Base-by-base conservation (phyloP, 2,797 vertebrate genomes). In the Merluccius polli region DNA sequence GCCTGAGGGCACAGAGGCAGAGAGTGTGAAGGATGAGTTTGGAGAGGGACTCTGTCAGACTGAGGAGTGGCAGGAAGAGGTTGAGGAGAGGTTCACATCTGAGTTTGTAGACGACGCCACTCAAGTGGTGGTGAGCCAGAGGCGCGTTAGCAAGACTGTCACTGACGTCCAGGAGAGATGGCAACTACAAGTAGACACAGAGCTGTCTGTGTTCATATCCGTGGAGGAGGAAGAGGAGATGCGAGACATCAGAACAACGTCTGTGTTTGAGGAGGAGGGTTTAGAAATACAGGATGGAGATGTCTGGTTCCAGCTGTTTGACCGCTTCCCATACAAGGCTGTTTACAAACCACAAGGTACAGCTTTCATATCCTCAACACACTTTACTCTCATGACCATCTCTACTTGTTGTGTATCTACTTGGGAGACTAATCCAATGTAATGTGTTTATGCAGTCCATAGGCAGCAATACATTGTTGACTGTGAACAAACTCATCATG, bases 221-320 rank as follows among this genome's bases (percentile, higher is more conserved):
- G 18, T 59, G 21, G 48, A 59, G 21, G 21, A 59, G n/a, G n/a
- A n/a, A n/a, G n/a, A n/a, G 48, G 48, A 9, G 21, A 59, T n/a
- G 21, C 48, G 48, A 59, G 48, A 59, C 6, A 59, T n/a, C 48
- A 59, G 21, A 59, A 59, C 48, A 9, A 59, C 21, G 5, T 59
- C 52, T 5, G 44, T 48, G 15, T 48, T 44, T 44, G 41, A 44
- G 15, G 41, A 44, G 16, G 13, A 44, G 6, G 48, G 48, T 4
- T 52, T 21, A 1, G 21, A 5, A 15, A 79, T 44, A 44, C 41
- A 76, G 44, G 79, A 87, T 67, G 13, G 75, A 6, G 92, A 92
- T n/a, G 77, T 79, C 29, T 93, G 94, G 94, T 88, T 86, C 74
- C 59, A 81, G 48, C 82, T 92, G 32, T 88, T 93, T 70, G 84